Conservation (phyloP, 2,113 vertebrate genomes). For the Rhinoptilus africanus region DNA sequence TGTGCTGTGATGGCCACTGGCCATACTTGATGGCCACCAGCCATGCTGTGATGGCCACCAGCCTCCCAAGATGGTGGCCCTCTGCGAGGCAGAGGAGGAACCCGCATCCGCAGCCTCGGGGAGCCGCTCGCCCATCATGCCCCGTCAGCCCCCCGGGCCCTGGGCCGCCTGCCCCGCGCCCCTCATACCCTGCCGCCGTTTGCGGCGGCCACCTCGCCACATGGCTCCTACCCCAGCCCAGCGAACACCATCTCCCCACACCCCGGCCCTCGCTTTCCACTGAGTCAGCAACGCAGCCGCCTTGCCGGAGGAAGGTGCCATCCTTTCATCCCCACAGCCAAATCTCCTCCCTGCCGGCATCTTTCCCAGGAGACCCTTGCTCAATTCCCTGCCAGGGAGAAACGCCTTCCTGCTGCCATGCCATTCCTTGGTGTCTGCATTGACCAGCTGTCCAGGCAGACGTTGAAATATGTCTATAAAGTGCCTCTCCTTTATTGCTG, state of each 20-base stretch:
- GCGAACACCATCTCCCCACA: rapidly evolving
- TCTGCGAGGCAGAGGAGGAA: not conserved
- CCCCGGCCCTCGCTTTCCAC: rapidly evolving
- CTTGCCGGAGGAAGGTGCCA: not conserved
- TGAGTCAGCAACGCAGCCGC: rapidly evolving
- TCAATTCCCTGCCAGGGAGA: rapidly evolving
- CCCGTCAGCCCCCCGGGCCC: not conserved
- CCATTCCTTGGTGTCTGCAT: not conserved
- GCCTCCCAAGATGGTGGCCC: not conserved
- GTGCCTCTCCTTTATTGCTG: not conserved
- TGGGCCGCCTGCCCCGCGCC: rapidly evolving
- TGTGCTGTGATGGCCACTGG: not conserved
- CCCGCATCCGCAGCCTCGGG: rapidly evolving
- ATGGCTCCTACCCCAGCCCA: not conserved
- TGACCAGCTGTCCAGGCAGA: rapidly evolving
- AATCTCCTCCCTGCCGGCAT: rapidly evolving
- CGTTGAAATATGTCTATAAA: not conserved
- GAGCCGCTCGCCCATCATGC: rapidly evolving
- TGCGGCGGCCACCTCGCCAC: too few species aligned
- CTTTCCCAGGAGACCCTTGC: not conserved
- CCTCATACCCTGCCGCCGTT: rapidly evolving
- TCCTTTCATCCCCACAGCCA: rapidly evolving
- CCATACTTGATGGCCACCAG: not conserved
- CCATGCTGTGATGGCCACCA: rapidly evolving
- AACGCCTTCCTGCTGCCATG: rapidly evolving